A percentile compares a stretch with the other conserved stretches of the same genome.
These are phyloP conservation scores for Eriocheir sinensis DNA, from an alignment of 1,140 invertebrate species.

Conservation along the genomic window DNA sequence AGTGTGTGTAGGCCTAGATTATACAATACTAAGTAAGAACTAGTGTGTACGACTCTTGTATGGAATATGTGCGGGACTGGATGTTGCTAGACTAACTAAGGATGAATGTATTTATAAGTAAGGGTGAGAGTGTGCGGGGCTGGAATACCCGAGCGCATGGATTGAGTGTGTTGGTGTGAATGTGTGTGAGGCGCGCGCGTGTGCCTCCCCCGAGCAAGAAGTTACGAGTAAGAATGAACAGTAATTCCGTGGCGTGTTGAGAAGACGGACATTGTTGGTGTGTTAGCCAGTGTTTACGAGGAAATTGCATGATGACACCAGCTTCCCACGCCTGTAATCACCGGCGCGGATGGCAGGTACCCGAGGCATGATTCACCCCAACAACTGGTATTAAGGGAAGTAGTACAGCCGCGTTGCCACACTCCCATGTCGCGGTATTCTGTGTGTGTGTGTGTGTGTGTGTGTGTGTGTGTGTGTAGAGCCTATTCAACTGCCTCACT, in stretches of 20 bases:
- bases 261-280: constrained; percentile 29
- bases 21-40: no score
- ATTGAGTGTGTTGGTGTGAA: not conserved
- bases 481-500: no score
- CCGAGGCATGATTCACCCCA: not conserved
- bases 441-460: constrained; percentile 22
- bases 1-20: no score
- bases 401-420: not conserved
- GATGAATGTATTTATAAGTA: no score
- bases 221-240: not conserved
- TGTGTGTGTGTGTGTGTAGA: not conserved
- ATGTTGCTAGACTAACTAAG: no score
- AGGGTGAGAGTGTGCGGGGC: no score
- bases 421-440: constrained; percentile 20
- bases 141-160: no score
- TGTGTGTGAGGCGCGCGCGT: not conserved
- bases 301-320: constrained; percentile 25
- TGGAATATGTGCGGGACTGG: no score
- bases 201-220: not conserved
- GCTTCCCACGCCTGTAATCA: constrained; percentile 46
- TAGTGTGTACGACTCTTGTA: no score
- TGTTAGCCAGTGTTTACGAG: not conserved
- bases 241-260: not conserved
- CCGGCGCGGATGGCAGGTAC: not conserved
- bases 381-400: constrained; percentile 1